phyloP scores from a whole-genome alignment of 2,113 vertebrate genomes.

The Paratilapia polleni region DNA sequence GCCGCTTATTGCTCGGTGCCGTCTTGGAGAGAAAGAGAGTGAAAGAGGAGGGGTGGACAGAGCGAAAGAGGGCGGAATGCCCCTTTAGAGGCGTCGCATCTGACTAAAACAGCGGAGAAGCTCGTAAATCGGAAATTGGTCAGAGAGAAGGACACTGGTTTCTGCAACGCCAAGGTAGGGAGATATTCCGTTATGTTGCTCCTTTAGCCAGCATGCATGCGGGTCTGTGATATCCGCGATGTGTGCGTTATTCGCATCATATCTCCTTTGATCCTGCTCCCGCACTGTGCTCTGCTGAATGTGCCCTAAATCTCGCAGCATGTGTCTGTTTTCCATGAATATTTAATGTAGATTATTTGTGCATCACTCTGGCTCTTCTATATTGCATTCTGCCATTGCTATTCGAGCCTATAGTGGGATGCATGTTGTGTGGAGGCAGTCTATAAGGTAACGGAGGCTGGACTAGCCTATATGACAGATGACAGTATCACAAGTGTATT shows the following conservation, averaged over 20 bases:
- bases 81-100: conserved; percentile 72
- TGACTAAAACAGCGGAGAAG: conserved; percentile 57
- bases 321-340: conserved; percentile 66
- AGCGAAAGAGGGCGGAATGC: conserved; percentile 62
- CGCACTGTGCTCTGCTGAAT: conserved; percentile 57
- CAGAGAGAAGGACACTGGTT: conserved; percentile 32
- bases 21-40: conserved; percentile 39
- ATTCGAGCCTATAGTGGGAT: conserved; percentile 35
- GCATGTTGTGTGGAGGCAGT: conserved; percentile 47
- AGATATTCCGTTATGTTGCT: conserved; percentile 14
- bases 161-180: conserved; percentile 61
- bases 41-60: conserved; percentile 21
- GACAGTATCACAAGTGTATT: conserved; percentile 20
- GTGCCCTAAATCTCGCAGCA: conserved; percentile 52
- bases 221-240: conserved; percentile 14
- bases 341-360: conserved; percentile 61
- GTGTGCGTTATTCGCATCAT: conserved; percentile 23
- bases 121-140: conserved; percentile 49
- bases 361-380: conserved; percentile 33
- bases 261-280: conserved; percentile 48
- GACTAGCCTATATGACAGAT: neutral
- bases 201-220: conserved; percentile 6
- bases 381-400: conserved; percentile 29
- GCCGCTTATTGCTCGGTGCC: conserved; percentile 57
- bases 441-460: neutral